A percentile compares a stretch with the other conserved stretches of the same genome.
Conservation (phyloP, 2,888 invertebrate genomes). For the Diarsia dahlii region DNA sequence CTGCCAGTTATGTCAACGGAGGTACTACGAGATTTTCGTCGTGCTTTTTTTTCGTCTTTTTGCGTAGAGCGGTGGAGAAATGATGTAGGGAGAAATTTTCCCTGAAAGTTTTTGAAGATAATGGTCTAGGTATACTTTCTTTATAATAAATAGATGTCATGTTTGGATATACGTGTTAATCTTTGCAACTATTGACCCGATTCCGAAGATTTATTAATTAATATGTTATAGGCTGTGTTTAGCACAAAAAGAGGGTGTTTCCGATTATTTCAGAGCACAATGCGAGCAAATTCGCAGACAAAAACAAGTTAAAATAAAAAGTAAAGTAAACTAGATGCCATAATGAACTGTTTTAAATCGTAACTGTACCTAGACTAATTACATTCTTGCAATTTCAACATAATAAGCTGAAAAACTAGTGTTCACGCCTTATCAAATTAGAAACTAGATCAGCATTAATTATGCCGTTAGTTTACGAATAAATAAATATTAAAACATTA, state of each 20-base stretch:
- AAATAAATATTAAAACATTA: conserved; percentile 15
- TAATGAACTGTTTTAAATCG: background rate
- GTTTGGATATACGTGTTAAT: background rate
- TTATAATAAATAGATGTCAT: background rate
- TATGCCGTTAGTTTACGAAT: background rate
- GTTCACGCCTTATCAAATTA: conserved; percentile 26
- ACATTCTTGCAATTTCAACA: conserved; percentile 10
- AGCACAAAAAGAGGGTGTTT: too few relatives aligned
- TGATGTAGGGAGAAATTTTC: conserved; percentile 11
- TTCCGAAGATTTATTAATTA: background rate
- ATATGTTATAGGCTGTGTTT: background rate
- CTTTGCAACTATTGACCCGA: background rate
- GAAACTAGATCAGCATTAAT: conserved; percentile 10
- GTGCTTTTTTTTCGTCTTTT: conserved; percentile 9
- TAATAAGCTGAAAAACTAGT: conserved; percentile 23
- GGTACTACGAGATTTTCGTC: conserved; percentile 41
- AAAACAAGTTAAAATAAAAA: background rate
- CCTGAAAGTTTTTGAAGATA: background rate
- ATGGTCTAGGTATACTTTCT: background rate
- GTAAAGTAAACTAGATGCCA: background rate
- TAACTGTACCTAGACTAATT: conserved; percentile 19
- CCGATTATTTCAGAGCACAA: background rate
- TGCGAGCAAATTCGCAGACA: background rate
- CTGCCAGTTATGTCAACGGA: conserved; percentile 54
- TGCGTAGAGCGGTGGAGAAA: background rate